Evolutionary conservation across 2,797 vertebrate species (phyloP), one percentile per base, ranked within the genome.

Genomic region (Tauraco hartlaubi): DNA sequence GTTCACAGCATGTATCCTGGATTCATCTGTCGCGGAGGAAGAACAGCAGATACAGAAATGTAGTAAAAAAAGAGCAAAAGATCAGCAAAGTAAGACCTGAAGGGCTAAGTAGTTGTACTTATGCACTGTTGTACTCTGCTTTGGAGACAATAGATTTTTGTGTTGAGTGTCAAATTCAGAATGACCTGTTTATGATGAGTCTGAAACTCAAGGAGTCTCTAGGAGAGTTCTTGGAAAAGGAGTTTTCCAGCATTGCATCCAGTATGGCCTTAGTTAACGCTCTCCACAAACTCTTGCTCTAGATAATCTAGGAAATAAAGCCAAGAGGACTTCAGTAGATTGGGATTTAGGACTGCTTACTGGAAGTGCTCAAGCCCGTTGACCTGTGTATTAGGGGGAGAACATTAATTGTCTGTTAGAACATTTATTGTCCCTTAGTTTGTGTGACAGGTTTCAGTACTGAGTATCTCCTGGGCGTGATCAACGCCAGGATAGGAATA

Each of bases 31-130:
- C 3, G 95, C 97, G 1, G 98, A 98, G 11, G 98, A 98, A 5
- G 98, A 99, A 62, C 97, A 97, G 85, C 97, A 97, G 54, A 97
- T 97, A 5, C 98, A 99, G 59, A 99, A 98, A 78, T 97, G 98
- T 28, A 94, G 96, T 58, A 96, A 97, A 18, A 98, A 92, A 81
- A 98, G 98, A 61, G 95, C 96, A 15, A 98, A 97, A 88, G 98
- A 99, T 82, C 97, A 98, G 73, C 98, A 99, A 91, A 97, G 99
- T 99, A 98, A 99, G 99, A 48, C 63, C 19, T 16, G 33, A 25
- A 11, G 33, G 81, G 63, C 26, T 67, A 0, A 58, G 3, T 4
- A 12, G 21, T 37, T 73, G 54, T n/a, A 0, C 9, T 72, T 29
- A 1, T 2, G 15, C 13, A 1, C 19, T 25, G 44, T 5, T 37